Evolutionary conservation across 2,797 vertebrate species (phyloP).

Genomic region (Spea hammondii): DNA sequence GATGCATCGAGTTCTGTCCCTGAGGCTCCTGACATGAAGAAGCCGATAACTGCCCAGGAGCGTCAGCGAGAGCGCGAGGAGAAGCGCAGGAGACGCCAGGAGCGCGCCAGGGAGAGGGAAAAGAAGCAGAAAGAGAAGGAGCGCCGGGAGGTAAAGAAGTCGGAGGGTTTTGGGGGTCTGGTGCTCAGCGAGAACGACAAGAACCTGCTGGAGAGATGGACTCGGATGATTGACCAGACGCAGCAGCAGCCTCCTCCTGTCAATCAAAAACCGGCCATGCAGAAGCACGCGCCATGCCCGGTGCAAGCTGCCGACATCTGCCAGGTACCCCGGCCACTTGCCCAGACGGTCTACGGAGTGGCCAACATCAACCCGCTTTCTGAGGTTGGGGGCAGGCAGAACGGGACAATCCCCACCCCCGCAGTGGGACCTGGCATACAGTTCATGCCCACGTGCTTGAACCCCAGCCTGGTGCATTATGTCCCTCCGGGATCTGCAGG

Average conservation of each 20-base stretch:
- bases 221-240: conserved; percentile 79
- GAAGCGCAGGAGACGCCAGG: conserved; percentile 83
- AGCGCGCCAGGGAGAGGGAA: conserved; percentile 82
- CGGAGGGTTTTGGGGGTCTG: conserved; percentile 79
- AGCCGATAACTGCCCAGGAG: conserved; percentile 88
- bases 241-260: conserved; percentile 52
- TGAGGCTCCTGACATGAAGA: conserved; percentile 73
- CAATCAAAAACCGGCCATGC: not conserved
- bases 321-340: conserved; percentile 49
- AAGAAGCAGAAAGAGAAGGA: conserved; percentile 84
- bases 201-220: conserved; percentile 88
- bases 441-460: conserved; percentile 56
- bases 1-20: conserved; percentile 55
- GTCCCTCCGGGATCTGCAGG: conserved; percentile 57
- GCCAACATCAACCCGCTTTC: conserved; percentile 56
- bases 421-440: conserved; percentile 52
- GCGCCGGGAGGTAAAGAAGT: conserved; percentile 70
- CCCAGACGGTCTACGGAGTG: conserved; percentile 46
- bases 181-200: conserved; percentile 88
- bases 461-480: conserved; percentile 54
- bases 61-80: conserved; percentile 89
- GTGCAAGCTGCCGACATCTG: not conserved
- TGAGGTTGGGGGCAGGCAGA: conserved; percentile 40
- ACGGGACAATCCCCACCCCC: conserved; percentile 56
- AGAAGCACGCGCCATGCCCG: not conserved